These are phyloP conservation scores for Scaptomyza montana DNA, from an alignment of 1,140 invertebrate genomes.

Conservation along the genomic window DNA sequence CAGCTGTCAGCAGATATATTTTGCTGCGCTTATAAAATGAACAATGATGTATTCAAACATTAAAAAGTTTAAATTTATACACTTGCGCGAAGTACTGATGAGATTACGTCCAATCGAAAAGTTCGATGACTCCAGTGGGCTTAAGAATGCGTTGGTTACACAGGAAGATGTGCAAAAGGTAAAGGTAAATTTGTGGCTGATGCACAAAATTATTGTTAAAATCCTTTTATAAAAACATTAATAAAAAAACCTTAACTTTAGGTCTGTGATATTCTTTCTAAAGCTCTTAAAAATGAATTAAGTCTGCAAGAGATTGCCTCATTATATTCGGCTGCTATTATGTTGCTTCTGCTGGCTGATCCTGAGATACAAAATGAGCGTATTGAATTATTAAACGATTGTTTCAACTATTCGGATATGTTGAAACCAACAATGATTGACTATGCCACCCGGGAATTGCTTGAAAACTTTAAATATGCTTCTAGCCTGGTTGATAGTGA, in stretches of 20 bases:
- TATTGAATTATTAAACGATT: conserved; percentile 50
- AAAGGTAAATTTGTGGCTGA: background rate
- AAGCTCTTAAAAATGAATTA: conserved; percentile 30
- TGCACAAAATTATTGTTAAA: background rate
- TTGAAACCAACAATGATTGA: conserved; percentile 67
- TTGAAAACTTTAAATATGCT: conserved; percentile 29
- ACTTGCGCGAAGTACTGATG: conserved; percentile 18
- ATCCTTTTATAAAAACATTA: background rate
- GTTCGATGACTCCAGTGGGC: background rate
- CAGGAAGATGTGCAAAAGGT: conserved; percentile 32
- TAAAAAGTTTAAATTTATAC: conserved; percentile 19
- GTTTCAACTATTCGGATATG: conserved; percentile 64
- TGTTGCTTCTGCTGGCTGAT: conserved; percentile 36
- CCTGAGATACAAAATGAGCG: conserved; percentile 1
- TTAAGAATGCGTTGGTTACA: background rate
- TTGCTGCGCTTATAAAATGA: background rate
- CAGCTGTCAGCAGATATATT: conserved; percentile 7
- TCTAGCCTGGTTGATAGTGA: conserved; percentile 22
- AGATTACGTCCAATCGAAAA: conserved; percentile 18
- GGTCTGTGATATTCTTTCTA: conserved; percentile 32
- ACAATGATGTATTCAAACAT: conserved; percentile 24
- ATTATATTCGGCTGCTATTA: conserved; percentile 39
- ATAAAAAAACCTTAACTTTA: conserved; percentile 6
- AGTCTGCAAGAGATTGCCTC: conserved; percentile 51
- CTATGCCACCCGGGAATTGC: conserved; percentile 44